Percentiles rank a stretch among this genome's conserved stretches.
Conservation (phyloP, 1,140 invertebrate species). For the Drosophila sulfurigaster region DNA sequence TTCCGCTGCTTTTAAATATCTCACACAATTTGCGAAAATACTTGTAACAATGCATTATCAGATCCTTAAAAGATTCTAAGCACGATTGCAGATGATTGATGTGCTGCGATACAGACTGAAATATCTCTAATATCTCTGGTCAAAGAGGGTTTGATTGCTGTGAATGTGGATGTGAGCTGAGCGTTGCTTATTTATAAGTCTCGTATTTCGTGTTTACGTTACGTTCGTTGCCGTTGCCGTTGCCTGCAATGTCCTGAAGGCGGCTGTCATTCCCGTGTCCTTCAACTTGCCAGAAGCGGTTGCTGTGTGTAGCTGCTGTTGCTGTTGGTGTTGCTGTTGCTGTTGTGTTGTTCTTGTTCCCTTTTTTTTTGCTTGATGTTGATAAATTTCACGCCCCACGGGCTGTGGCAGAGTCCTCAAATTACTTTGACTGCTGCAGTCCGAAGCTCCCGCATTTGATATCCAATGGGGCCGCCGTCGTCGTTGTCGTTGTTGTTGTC, state of each 20-base stretch:
- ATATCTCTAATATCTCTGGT: not conserved
- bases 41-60: not conserved
- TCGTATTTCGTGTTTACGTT: slow-evolving; percentile 21
- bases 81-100: slow-evolving; percentile 1
- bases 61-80: not conserved
- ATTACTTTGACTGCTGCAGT: slow-evolving; percentile 79
- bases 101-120: not conserved
- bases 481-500: slow-evolving; percentile 8
- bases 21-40: not conserved
- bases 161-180: not conserved
- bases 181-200: not conserved
- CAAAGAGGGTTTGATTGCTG: not conserved
- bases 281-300: slow-evolving; percentile 65
- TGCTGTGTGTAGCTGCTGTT: slow-evolving; percentile 10
- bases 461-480: slow-evolving; percentile 28
- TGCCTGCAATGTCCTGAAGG: slow-evolving; percentile 3
- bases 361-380: slow-evolving; percentile 41
- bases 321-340: slow-evolving; percentile 23
- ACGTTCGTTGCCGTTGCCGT: not conserved
- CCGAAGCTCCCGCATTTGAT: slow-evolving; percentile 28
- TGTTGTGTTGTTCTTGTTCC: slow-evolving; percentile 28
- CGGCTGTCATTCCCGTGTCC: slow-evolving; percentile 77
- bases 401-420: slow-evolving; percentile 55
- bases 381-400: slow-evolving; percentile 72
- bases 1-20: too few species aligned